Conservation (phyloP, 2,797 vertebrate species). For the Fundulus diaphanus region DNA sequence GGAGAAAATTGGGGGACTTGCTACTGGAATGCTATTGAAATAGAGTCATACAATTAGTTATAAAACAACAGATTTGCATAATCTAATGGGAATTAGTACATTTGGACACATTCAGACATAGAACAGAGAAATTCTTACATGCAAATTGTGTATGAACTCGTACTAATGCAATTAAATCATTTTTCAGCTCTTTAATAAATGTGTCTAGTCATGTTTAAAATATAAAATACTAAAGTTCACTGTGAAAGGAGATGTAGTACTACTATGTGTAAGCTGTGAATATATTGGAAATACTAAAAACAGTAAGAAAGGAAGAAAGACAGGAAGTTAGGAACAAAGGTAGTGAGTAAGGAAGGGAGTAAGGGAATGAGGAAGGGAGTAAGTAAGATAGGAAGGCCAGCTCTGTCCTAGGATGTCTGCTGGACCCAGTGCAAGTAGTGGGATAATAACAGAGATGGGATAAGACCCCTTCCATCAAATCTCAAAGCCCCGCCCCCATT, state of each 20-base stretch:
- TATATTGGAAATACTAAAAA: no score
- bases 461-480: no score
- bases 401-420: no score
- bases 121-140: no score
- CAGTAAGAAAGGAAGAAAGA: neutral
- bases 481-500: no score
- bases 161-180: no score
- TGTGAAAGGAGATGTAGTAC: no score
- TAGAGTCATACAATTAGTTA: neutral
- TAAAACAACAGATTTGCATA: neutral
- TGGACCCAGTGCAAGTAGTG: neutral
- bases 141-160: no score
- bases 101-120: neutral
- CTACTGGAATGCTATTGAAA: neutral
- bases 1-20: neutral
- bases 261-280: no score
- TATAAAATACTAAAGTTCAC: no score
- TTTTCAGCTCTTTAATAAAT: no score
- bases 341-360: neutral
- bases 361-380: neutral
- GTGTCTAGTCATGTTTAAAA: no score
- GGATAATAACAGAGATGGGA: neutral
- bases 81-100: neutral
- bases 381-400: neutral
- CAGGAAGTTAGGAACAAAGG: neutral